Evolutionary conservation across 2,113 vertebrate genomes (phyloP).

Genomic region (Pleuronectes platessa): DNA sequence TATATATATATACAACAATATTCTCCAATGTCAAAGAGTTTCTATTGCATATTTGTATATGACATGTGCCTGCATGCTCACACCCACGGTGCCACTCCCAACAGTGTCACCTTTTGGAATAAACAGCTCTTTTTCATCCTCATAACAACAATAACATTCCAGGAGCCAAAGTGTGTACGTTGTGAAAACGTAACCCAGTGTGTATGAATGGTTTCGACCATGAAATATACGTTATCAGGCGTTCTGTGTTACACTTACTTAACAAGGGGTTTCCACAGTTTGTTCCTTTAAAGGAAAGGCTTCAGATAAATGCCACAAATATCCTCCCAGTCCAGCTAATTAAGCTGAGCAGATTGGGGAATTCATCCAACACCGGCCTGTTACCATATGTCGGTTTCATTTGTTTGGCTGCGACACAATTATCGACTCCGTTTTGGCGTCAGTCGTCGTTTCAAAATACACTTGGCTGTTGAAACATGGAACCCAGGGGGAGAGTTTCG

Average conservation of each 20-base stretch:
- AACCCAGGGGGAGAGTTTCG: background rate
- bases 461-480: constrained; percentile 14
- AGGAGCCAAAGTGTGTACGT: background rate
- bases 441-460: background rate
- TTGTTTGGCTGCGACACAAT: constrained; percentile 30
- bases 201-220: background rate
- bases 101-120: constrained; percentile 1
- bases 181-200: background rate
- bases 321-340: constrained; percentile 21
- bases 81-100: background rate
- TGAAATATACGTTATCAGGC: background rate
- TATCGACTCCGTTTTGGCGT: constrained; percentile 29
- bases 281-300: too few species aligned
- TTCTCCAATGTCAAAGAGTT: too few species aligned
- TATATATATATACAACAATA: too few species aligned
- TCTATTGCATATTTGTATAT: too few species aligned
- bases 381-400: constrained; percentile 33
- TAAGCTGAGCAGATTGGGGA: constrained; percentile 18
- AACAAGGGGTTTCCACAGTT: too few species aligned
- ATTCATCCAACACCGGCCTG: constrained; percentile 18
- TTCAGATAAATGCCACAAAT: background rate
- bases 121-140: background rate
- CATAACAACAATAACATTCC: background rate
- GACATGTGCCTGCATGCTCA: background rate
- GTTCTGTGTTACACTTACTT: background rate